A percentile compares a stretch with the other conserved stretches of the same genome.
Conservation (phyloP, 2,888 invertebrate species). For the Gastrophysa polygoni region DNA sequence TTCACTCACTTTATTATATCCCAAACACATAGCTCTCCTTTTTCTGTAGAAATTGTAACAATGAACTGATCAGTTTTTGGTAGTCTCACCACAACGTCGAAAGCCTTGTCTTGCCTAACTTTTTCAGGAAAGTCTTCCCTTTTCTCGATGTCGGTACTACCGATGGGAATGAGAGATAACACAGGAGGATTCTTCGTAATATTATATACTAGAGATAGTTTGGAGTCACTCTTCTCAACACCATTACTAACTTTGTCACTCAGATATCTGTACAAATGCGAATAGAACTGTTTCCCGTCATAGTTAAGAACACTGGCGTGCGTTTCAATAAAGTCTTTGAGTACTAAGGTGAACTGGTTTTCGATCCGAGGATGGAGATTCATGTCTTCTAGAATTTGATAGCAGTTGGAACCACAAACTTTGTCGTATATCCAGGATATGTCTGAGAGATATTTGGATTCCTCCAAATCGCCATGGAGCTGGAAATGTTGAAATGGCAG, state of each 20-base stretch:
- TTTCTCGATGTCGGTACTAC: conserved; percentile 46
- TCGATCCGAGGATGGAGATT: conserved; percentile 61
- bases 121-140: conserved; percentile 30
- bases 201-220: conserved; percentile 58
- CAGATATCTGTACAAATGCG: conserved; percentile 67
- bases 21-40: conserved; percentile 83
- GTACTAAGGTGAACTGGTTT: conserved; percentile 60
- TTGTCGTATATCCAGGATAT: conserved; percentile 82
- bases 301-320: conserved; percentile 76
- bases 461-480: conserved; percentile 66
- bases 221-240: conserved; percentile 43
- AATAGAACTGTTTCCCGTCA: conserved; percentile 83
- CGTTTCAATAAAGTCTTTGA: conserved; percentile 73
- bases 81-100: conserved; percentile 68
- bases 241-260: conserved; percentile 53
- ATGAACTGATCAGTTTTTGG: conserved; percentile 73
- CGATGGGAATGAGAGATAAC: conserved; percentile 66
- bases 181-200: conserved; percentile 64
- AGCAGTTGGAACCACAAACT: conserved; percentile 76
- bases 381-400: conserved; percentile 79
- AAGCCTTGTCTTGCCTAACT: conserved; percentile 55
- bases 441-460: conserved; percentile 74
- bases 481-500: conserved; percentile 79
- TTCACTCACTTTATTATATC: conserved; percentile 66
- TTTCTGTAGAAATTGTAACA: conserved; percentile 74